Evolutionary conservation across 2,797 vertebrate species (phyloP).

Genomic region (Acanthurus tractus): DNA sequence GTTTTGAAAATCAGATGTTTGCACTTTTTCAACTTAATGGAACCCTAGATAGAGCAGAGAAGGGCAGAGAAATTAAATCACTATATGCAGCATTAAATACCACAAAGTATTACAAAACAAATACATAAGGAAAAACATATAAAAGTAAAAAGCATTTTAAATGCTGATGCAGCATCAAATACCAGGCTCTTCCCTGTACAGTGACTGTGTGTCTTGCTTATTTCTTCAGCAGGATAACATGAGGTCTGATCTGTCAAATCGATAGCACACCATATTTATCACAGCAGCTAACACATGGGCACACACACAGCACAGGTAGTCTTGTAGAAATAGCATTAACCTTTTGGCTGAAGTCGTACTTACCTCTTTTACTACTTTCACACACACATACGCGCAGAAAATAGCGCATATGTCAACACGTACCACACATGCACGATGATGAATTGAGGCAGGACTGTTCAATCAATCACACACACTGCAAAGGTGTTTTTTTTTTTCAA

Average conservation of each 20-base stretch:
- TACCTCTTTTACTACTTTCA: constrained; percentile 4
- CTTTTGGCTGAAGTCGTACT: constrained; percentile 34
- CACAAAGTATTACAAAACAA: background rate
- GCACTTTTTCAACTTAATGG: too few species aligned
- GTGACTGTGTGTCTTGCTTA: constrained; percentile 21
- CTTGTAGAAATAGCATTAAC: constrained; percentile 46
- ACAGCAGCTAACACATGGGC: constrained; percentile 32
- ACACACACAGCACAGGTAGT: constrained; percentile 38
- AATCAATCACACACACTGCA: constrained; percentile 34
- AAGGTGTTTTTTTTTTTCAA: constrained; percentile 49
- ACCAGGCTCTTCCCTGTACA: background rate
- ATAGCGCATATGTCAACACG: constrained; percentile 20
- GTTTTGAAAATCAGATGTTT: too few species aligned
- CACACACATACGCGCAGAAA: constrained; percentile 6
- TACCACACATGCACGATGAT: constrained; percentile 34
- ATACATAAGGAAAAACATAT: background rate
- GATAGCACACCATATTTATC: constrained; percentile 63
- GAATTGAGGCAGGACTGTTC: constrained; percentile 44
- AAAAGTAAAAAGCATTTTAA: background rate
- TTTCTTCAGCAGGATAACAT: constrained; percentile 45
- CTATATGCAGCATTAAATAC: background rate
- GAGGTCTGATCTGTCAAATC: constrained; percentile 54
- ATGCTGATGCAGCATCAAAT: background rate
- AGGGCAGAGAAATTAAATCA: background rate
- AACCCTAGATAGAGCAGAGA: too few species aligned